Conservation (phyloP, 1,140 invertebrate species). For the Planococcus citri region DNA sequence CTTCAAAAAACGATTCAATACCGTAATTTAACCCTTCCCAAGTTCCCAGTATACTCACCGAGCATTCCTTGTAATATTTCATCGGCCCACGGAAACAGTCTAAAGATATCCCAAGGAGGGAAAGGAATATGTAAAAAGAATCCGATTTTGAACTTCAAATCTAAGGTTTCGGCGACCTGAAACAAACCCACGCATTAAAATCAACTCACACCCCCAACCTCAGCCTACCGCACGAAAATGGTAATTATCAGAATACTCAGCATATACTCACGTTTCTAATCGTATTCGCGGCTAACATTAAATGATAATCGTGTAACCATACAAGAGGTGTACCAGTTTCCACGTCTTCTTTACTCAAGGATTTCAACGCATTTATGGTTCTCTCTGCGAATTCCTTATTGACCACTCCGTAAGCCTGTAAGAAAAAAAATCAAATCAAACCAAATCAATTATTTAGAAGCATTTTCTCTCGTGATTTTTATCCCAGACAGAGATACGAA, state of each 20-base stretch:
- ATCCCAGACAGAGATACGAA: not conserved
- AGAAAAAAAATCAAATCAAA: constrained; percentile 13
- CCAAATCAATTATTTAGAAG: not conserved
- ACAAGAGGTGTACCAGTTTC: constrained; percentile 54
- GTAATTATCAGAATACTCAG: not conserved
- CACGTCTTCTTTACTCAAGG: constrained; percentile 37
- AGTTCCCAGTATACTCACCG: too few species aligned
- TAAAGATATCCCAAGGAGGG: constrained; percentile 81
- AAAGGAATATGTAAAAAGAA: constrained; percentile 88
- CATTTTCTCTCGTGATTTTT: not conserved
- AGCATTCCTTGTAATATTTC: constrained; percentile 79
- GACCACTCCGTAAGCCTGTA: constrained; percentile 55
- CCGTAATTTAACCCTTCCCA: too few species aligned
- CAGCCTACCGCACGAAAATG: not conserved
- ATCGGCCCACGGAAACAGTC: constrained; percentile 78
- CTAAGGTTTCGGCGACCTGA: constrained; percentile 61
- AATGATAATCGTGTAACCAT: constrained; percentile 85
- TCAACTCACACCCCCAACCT: too few species aligned
- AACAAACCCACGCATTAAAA: constrained; percentile 22
- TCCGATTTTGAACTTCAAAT: constrained; percentile 63
- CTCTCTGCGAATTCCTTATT: constrained; percentile 72
- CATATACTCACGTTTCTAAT: constrained; percentile 40
- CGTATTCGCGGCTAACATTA: constrained; percentile 78
- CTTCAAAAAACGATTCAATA: too few species aligned
- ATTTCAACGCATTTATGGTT: constrained; percentile 55